These are phyloP conservation scores for Brachionus sp. DNA, from an alignment of 1,140 invertebrate genomes.

Conservation along the genomic window DNA sequence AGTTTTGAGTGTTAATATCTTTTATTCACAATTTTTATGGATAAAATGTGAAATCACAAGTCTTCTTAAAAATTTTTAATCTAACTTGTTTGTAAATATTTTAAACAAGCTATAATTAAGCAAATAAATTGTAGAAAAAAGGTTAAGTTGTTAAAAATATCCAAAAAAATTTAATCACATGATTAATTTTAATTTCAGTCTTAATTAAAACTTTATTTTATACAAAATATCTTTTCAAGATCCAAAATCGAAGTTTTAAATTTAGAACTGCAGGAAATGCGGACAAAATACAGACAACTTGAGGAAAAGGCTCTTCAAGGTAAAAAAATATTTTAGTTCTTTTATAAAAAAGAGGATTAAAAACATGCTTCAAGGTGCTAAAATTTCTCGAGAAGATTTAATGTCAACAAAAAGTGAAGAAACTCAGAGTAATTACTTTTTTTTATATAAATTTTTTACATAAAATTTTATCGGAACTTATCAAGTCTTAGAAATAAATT, in stretches of 20 bases:
- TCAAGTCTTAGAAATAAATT: constrained; percentile 3
- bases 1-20: too few species aligned
- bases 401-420: not conserved
- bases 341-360: not conserved
- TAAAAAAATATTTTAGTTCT: not conserved
- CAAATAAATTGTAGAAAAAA: too few species aligned
- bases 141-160: too few species aligned
- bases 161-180: too few species aligned
- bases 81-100: too few species aligned
- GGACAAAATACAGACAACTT: not conserved
- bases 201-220: not conserved
- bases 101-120: too few species aligned
- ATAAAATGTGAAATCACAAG: too few species aligned
- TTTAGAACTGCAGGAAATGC: not conserved
- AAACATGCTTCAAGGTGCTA: not conserved
- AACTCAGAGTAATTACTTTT: not conserved
- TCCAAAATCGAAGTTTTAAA: constrained; percentile 13
- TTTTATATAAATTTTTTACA: not conserved
- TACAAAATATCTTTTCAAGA: not conserved
- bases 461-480: not conserved
- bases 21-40: too few species aligned
- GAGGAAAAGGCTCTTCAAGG: not conserved
- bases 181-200: too few species aligned
- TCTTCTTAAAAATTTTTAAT: too few species aligned
- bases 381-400: not conserved